Evolutionary conservation across 2,113 vertebrate genomes (phyloP).

Genomic region (Emydura subglobosa): DNA sequence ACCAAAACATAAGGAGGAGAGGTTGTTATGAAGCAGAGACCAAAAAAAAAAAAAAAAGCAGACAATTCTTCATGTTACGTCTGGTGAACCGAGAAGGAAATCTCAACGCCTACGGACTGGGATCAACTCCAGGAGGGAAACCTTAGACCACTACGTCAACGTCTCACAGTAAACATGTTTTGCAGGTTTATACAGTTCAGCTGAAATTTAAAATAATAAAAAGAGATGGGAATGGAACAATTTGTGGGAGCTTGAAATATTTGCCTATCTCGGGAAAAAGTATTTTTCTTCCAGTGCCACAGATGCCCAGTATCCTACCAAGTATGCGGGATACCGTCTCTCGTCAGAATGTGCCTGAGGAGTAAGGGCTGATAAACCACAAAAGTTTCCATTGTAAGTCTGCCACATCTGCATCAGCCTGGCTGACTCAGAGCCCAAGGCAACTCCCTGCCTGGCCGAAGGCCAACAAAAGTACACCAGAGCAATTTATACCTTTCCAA

Average conservation of each 20-base stretch:
- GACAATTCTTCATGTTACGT: slow-evolving; percentile 88
- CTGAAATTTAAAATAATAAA: slow-evolving; percentile 25
- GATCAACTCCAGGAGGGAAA: slow-evolving; percentile 90
- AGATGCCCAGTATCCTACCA: slow-evolving; percentile 45
- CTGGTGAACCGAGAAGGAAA: slow-evolving; percentile 90
- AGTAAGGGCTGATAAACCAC: slow-evolving; percentile 83
- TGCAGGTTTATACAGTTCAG: slow-evolving; percentile 80
- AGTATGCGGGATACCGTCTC: slow-evolving; percentile 78
- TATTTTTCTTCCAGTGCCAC: slow-evolving; percentile 51
- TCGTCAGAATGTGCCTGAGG: slow-evolving; percentile 69
- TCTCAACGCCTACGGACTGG: slow-evolving; percentile 86
- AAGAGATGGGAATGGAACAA: slow-evolving; percentile 51
- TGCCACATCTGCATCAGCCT: slow-evolving; percentile 90
- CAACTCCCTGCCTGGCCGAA: slow-evolving; percentile 75
- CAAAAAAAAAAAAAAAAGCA: slow-evolving; percentile 31
- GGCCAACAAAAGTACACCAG: slow-evolving; percentile 74
- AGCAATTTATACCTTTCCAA: slow-evolving; percentile 81
- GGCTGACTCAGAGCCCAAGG: slow-evolving; percentile 80
- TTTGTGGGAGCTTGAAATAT: slow-evolving; percentile 64
- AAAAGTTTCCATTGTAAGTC: slow-evolving; percentile 87
- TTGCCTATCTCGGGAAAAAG: slow-evolving; percentile 24
- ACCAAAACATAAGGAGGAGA: slow-evolving; percentile 75
- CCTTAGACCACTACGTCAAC: slow-evolving; percentile 90
- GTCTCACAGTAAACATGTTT: slow-evolving; percentile 93
- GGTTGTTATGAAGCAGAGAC: slow-evolving; percentile 76